Evolutionary conservation across 2,113 vertebrate genomes (phyloP).

Genomic region (Microcebus griseorufus): DNA sequence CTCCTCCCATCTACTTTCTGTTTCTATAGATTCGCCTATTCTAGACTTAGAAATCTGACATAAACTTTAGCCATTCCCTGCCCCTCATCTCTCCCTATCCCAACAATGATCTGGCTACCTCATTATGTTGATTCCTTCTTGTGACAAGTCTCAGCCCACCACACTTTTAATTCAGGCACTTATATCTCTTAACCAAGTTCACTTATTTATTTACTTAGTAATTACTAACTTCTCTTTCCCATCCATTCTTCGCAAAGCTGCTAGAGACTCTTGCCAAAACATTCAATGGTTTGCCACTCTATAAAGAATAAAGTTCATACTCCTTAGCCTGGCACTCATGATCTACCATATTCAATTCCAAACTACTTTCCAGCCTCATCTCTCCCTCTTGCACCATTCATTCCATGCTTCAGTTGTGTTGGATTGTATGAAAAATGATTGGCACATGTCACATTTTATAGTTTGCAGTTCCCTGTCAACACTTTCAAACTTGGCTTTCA

Average conservation of each 20-base stretch:
- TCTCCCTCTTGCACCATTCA: neutral
- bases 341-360: neutral
- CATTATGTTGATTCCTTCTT: neutral
- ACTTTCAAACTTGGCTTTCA: constrained; percentile 13
- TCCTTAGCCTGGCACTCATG: neutral
- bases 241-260: neutral
- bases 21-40: neutral
- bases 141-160: neutral
- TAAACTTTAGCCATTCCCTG: neutral
- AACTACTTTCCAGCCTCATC: neutral
- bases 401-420: neutral
- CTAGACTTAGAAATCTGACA: neutral
- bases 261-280: neutral
- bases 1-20: neutral
- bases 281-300: neutral
- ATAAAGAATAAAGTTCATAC: constrained; percentile 11
- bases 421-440: neutral
- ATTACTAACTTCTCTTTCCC: neutral
- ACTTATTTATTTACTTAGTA: neutral
- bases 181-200: neutral
- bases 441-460: neutral
- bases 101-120: neutral
- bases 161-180: neutral
- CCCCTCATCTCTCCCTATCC: neutral
- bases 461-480: neutral